phyloP scores from a whole-genome alignment of 2,113 vertebrate genomes.

The Diadophis punctatus region DNA sequence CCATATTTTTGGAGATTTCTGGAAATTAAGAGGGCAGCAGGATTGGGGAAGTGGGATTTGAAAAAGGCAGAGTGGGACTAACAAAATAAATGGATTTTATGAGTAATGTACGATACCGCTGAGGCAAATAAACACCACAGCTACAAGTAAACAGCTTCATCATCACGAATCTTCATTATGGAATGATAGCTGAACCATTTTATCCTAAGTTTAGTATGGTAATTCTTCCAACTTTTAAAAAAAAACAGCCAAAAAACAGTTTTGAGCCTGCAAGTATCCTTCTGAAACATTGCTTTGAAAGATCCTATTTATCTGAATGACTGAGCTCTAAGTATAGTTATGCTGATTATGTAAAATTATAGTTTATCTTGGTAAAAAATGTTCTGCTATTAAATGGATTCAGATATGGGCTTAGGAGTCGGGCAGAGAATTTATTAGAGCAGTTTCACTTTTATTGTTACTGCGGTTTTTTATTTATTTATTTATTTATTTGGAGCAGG shows the following conservation, averaged over 20 bases:
- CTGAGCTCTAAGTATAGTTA: conserved; percentile 51
- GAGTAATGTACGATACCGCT: neutral
- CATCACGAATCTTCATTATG: conserved; percentile 18
- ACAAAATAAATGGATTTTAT: conserved; percentile 22
- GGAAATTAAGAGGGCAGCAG: neutral
- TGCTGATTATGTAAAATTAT: conserved; percentile 47
- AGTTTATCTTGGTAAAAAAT: conserved; percentile 39
- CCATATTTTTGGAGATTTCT: neutral
- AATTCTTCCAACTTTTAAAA: neutral
- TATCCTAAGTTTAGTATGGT: conserved; percentile 2
- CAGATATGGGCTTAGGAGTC: conserved; percentile 40
- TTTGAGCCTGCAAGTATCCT: conserved; percentile 21
- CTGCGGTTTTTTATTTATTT: neutral
- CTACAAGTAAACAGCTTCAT: neutral
- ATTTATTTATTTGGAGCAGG: conserved; percentile 48
- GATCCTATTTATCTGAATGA: conserved; percentile 37
- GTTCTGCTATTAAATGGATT: conserved; percentile 28
- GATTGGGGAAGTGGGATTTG: neutral
- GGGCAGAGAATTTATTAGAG: conserved; percentile 29
- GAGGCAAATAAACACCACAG: neutral
- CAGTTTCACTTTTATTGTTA: conserved; percentile 29
- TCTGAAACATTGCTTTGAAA: conserved; percentile 51
- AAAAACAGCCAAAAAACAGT: conserved; percentile 13
- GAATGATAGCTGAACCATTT: neutral
- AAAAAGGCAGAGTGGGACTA: neutral